Evolutionary conservation across 2,113 vertebrate species (phyloP).

Genomic region (Odontesthes bonariensis): DNA sequence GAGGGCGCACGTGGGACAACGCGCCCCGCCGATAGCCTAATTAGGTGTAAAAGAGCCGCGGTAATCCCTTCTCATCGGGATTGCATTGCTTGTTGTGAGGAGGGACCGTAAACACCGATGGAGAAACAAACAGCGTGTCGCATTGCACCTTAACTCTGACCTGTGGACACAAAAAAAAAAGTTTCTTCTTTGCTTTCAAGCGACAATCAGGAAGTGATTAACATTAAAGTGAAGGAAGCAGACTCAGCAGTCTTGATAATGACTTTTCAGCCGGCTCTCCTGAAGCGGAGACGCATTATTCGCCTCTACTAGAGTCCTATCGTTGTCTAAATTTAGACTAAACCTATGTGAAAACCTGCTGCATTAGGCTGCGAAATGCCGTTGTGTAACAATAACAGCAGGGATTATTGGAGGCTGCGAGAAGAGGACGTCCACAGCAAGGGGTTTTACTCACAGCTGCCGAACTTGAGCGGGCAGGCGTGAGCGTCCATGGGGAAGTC

Average conservation of each 20-base stretch:
- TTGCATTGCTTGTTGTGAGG: background rate
- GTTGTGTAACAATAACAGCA: slow-evolving; percentile 9
- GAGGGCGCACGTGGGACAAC: slow-evolving; percentile 34
- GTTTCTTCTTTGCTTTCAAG: too few relatives aligned
- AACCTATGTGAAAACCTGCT: background rate
- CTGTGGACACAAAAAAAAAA: too few relatives aligned
- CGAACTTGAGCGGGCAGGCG: slow-evolving; percentile 92
- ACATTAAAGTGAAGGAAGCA: too few relatives aligned
- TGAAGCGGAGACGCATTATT: background rate
- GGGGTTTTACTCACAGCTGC: slow-evolving; percentile 89
- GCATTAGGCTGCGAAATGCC: slow-evolving; percentile 1
- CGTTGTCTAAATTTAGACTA: slow-evolving; percentile 22
- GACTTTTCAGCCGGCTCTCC: too few relatives aligned
- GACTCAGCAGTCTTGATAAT: too few relatives aligned
- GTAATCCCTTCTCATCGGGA: slow-evolving; percentile 16
- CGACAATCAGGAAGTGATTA: too few relatives aligned
- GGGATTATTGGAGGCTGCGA: slow-evolving; percentile 7
- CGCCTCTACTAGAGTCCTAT: background rate
- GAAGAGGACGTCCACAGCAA: background rate
- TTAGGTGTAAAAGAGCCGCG: slow-evolving; percentile 1
- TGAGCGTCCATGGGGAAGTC: slow-evolving; percentile 97
- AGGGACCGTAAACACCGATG: background rate
- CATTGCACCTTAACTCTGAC: too few relatives aligned
- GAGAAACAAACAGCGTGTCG: background rate
- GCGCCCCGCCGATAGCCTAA: slow-evolving; percentile 14